Base-by-base conservation (phyloP, 2,888 invertebrate species). In the Nesidiocoris tenuis region DNA sequence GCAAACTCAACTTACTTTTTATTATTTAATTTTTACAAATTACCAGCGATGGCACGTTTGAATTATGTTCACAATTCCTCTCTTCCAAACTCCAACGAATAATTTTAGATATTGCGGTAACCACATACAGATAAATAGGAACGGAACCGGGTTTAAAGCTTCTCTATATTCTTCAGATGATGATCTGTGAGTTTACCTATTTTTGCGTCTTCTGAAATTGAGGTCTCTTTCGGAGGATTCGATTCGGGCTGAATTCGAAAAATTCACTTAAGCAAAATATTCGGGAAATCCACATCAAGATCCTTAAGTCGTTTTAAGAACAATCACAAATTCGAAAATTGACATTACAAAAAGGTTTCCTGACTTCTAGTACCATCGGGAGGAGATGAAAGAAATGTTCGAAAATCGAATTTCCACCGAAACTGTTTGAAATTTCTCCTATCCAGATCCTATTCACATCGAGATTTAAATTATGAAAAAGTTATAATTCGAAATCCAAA, bases 271-370 rank as follows among this genome's bases (percentile, higher is more conserved):
- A 18, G n/a, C 59, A 59, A 59, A 59, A 39, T 12, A 12, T 39
- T 39, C 39, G 12, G 12, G 12, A 39, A 12, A 61, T 61, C 63
- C 21, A 72, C 72, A 72, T 72, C 72, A 72, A 72, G 70, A 72
- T 72, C 39, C 23, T 61, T 61, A 63, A 72, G 55, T 72, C 39
- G 21, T 22, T 63, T 19, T 25, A 72, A 72, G 56, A 72, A 72
- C 72, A 72, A 72, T 72, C 72, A 72, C 72, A 72, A 72, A 61
- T 72, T 39, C 39, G 61, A 72, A 54, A 72, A 72, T 72, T 72
- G 72, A 72, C 72, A 72, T 72, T 61, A 72, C 72, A 72, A 72
- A 72, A 61, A 61, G 72, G 61, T 22, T 39, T 39, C 7, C 7
- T 59, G 18, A n/a, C 19, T 59, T 59, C 17, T 59, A 18, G 5